These are phyloP conservation scores for Eurystomus glaucurus DNA, from an alignment of 2,797 vertebrate genomes.

Conservation along the genomic window DNA sequence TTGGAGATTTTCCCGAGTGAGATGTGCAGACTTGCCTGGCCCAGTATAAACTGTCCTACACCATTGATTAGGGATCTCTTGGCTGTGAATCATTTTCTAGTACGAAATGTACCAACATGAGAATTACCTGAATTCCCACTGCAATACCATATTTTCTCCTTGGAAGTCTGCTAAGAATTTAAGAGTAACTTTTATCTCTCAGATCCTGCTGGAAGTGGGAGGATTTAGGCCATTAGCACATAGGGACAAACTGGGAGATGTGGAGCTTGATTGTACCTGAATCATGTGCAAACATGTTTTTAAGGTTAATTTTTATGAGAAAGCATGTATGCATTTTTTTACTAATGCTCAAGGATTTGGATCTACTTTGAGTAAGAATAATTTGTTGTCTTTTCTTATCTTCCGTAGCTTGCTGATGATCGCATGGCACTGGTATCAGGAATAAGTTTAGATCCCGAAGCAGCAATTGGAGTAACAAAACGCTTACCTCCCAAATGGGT, in stretches of 20 bases:
- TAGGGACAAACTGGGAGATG: not conserved
- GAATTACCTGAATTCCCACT: not conserved
- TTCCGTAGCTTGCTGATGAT: constrained; percentile 92
- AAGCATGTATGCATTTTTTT: accelerated
- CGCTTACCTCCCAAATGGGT: constrained; percentile 96
- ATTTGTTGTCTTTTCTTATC: not conserved
- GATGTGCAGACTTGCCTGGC: not conserved
- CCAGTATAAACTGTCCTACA: not conserved
- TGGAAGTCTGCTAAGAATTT: not conserved
- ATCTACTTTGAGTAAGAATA: not conserved
- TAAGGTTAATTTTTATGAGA: not conserved
- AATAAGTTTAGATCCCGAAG: constrained; percentile 96
- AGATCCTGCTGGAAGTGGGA: not conserved
- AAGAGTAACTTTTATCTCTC: not conserved
- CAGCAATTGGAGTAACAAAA: constrained; percentile 93
- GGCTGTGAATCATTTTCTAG: not conserved
- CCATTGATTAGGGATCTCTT: not conserved
- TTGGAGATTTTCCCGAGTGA: not conserved
- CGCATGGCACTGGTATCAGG: constrained; percentile 98
- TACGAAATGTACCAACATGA: not conserved
- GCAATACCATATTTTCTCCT: not conserved
- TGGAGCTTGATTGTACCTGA: not conserved
- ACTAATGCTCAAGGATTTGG: not conserved
- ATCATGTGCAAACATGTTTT: accelerated
- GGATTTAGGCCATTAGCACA: not conserved